Evolutionary conservation across 2,888 invertebrate species (phyloP), one percentile per base, ranked within the genome.

Genomic region (Reticulitermes lucifugus): DNA sequence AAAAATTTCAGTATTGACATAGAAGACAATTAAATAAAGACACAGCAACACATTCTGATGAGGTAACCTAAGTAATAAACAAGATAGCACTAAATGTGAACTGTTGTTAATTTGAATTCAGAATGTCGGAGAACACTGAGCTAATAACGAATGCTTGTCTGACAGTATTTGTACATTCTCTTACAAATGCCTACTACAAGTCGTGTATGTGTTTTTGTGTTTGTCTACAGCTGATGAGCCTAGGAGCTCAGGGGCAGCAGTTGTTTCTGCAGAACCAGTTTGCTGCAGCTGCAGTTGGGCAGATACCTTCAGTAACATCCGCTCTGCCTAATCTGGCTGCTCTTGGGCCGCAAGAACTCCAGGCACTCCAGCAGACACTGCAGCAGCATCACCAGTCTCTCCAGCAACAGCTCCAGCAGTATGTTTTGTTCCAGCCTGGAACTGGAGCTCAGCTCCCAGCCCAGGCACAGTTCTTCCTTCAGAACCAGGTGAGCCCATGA

Each of bases 391-490:
- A 94, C 86, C 94, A 94, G 87, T 93, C 92, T 88, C 90, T 94
- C 73, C 94, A 94, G 88, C 94, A 94, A 88, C 92, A 92, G 86
- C 89, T 94, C 85, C 94, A 95, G 88, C 94, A 94, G 88, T 92
- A 94, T 88, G 93, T 94, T 84, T 92, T 94, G 91, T 92, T 94
- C 88, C 94, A 92, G 86, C 91, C 93, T 84, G 91, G 91, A 84
- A 90, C 92, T 85, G 90, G 91, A 59, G 90, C 91, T 55, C 91
- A 92, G 88, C 89, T 92, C 85, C 92, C 92, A 77, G 92, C 95
- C 9, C 94, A 94, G 88, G 93, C 95, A 41, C 96, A 96, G 89
- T 95, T 96, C 89, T 94, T 96, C 90, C 91, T 96, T 84, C 96
- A 96, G 90, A 96, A 96, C 91, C 96, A 95, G 93, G 95, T 95